A percentile compares a stretch with the other conserved stretches of the same genome.
Conservation (phyloP, 2,113 vertebrate genomes). For the Gasterosteus aculeatus region DNA sequence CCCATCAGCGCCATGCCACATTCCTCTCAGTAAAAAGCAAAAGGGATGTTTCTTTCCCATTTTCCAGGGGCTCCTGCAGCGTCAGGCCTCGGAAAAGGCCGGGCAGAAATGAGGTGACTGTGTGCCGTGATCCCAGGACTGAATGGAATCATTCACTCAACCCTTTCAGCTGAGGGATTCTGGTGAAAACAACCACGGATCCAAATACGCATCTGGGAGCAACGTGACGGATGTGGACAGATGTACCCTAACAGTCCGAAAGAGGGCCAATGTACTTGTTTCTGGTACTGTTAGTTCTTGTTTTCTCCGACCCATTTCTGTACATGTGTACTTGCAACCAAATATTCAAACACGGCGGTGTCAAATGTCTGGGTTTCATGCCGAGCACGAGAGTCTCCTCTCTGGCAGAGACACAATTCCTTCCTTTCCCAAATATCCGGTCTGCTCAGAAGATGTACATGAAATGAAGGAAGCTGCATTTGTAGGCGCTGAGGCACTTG, state of each 20-base stretch:
- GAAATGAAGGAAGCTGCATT: slow-evolving; percentile 23
- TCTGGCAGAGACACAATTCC: slow-evolving; percentile 15
- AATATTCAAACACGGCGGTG: background rate
- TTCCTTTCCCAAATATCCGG: slow-evolving; percentile 38
- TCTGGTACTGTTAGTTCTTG: background rate
- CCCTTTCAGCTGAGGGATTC: slow-evolving; percentile 10
- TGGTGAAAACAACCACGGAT: slow-evolving; percentile 38
- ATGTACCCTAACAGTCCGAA: background rate
- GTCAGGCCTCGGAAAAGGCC: slow-evolving; percentile 60
- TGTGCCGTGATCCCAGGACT: slow-evolving; percentile 24
- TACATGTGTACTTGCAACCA: background rate
- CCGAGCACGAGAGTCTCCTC: background rate
- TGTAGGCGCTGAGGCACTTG: background rate
- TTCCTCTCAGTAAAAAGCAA: slow-evolving; percentile 68
- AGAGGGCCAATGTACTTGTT: background rate
- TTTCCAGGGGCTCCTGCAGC: slow-evolving; percentile 56
- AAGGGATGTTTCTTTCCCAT: slow-evolving; percentile 56
- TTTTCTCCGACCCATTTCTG: background rate
- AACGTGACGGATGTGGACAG: background rate
- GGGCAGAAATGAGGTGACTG: slow-evolving; percentile 50
- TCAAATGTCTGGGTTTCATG: slow-evolving; percentile 44
- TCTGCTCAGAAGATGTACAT: slow-evolving; percentile 27
- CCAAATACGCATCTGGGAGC: slow-evolving; percentile 36
- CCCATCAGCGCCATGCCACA: slow-evolving; percentile 70
- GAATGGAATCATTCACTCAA: slow-evolving; percentile 54